Conservation (phyloP, 2,888 invertebrate species). For the Trichogramma evanescens region DNA sequence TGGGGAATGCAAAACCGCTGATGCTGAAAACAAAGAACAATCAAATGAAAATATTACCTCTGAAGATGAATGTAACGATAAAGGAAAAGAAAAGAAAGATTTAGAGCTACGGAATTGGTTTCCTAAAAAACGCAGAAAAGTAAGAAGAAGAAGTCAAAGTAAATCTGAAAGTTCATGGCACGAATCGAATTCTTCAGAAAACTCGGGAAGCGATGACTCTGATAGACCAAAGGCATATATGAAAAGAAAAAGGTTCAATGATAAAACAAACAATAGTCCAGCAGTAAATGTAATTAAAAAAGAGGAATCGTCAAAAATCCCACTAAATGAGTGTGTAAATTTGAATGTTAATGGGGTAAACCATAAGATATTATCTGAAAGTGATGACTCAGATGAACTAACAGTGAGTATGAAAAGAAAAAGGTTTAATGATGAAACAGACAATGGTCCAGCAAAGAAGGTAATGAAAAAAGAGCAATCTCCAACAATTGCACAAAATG, state of each 20-base stretch:
- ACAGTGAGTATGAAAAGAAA: too few relatives aligned
- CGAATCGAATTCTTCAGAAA: conserved; percentile 1
- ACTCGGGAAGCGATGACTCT: conserved; percentile 2
- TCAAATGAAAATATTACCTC: not conserved
- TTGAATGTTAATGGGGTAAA: too few relatives aligned
- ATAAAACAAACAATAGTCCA: too few relatives aligned
- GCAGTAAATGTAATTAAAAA: too few relatives aligned
- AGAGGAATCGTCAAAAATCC: too few relatives aligned
- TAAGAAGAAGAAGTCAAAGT: not conserved
- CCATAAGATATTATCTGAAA: too few relatives aligned
- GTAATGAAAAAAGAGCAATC: too few relatives aligned
- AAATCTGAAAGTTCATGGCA: conserved; percentile 8
- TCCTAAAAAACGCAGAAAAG: not conserved
- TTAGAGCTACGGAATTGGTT: conserved; percentile 13
- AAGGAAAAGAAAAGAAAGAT: not conserved
- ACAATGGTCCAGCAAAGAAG: too few relatives aligned
- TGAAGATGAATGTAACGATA: not conserved
- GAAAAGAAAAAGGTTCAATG: not conserved
- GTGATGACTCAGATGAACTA: too few relatives aligned
- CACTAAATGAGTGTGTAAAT: too few relatives aligned
- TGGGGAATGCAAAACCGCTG: not conserved
- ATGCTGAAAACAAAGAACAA: not conserved
- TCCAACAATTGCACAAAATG: too few relatives aligned
- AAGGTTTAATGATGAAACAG: too few relatives aligned
- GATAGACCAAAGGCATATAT: not conserved